phyloP scores from a whole-genome alignment of 2,888 invertebrate genomes.

The Drosophila aldrichi region DNA sequence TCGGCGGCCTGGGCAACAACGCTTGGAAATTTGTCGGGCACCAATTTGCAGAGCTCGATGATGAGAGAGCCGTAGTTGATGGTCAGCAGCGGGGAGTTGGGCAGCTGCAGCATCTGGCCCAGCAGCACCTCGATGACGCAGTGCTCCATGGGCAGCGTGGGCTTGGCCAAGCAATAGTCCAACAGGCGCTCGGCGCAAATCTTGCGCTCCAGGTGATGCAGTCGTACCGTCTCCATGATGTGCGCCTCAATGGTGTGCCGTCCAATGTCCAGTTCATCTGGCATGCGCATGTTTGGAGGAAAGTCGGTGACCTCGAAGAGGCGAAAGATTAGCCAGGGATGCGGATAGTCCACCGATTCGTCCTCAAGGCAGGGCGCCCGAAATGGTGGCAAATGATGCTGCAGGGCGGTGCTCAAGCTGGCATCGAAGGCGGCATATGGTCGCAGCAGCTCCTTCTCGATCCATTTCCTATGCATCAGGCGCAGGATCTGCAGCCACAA shows the following conservation, averaged over 20 bases:
- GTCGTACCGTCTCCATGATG: slow-evolving; percentile 94
- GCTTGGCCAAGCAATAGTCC: slow-evolving; percentile 93
- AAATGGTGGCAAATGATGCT: slow-evolving; percentile 92
- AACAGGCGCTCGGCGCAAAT: slow-evolving; percentile 96
- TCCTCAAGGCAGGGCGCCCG: slow-evolving; percentile 73
- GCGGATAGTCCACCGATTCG: slow-evolving; percentile 92
- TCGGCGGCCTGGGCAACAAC: slow-evolving; percentile 98
- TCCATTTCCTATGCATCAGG: slow-evolving; percentile 96
- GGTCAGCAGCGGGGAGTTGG: slow-evolving; percentile 93
- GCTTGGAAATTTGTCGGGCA: slow-evolving; percentile 97
- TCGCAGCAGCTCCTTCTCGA: slow-evolving; percentile 96
- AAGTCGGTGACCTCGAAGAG: slow-evolving; percentile 99
- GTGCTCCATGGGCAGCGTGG: slow-evolving; percentile 97
- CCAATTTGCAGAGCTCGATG: slow-evolving; percentile 97
- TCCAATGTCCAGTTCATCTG: slow-evolving; percentile 98
- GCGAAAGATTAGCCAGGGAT: slow-evolving; percentile 96
- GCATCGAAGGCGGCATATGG: slow-evolving; percentile 98
- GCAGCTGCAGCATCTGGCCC: slow-evolving; percentile 96
- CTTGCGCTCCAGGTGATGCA: slow-evolving; percentile 94
- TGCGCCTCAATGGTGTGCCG: slow-evolving; percentile 98
- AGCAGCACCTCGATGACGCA: slow-evolving; percentile 99
- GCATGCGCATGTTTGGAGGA: slow-evolving; percentile 93
- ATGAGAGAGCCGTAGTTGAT: slow-evolving; percentile 97
- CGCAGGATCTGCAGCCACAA: slow-evolving; percentile 97
- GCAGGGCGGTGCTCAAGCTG: slow-evolving; percentile 96